Evolutionary conservation across 2,888 invertebrate genomes (phyloP), one percentile per base, ranked within the genome.

Genomic region (Syrista parreyssii): DNA sequence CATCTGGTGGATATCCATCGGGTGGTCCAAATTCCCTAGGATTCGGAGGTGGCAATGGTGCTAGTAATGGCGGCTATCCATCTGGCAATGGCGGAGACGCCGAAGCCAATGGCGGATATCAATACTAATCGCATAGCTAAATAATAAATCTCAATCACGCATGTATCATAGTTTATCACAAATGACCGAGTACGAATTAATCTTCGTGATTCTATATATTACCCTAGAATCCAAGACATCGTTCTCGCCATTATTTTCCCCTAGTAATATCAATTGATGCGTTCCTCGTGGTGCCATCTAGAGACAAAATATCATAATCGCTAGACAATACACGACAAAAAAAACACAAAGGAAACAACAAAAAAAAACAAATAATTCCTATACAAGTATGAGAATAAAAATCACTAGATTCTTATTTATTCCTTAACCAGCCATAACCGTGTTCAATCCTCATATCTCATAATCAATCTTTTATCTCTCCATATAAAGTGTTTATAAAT

Each of bases 31-130:
- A 76, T 69, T 76, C 74, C n/a, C 79, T 78, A 40, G 80, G 76
- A 1, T 81, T 80, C 11, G 79, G 80, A 23, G 75, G 34, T 68
- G 36, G 35, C 35, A 73, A 73, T 35, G 81, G 12, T 84, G 84
- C 23, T 69, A 79, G 80, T 35, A 84, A 84, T 75, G 83, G 84
- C 34, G 84, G 85, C 72, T 90, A 90, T 82, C 89, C 90, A 74
- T 86, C 88, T 11, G 91, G 90, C 76, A 91, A 86, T 82, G 90
- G 90, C 55, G 90, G 90, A 68, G 90, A 91, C 79, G 89, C 90
- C 4, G 88, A 85, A 40, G 89, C 89, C 75, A 91, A 91, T 82
- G 90, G 89, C 79, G 91, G 91, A 85, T 91, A 91, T 85, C 91
- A 91, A 84, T 91, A 91, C 85, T 91, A 85, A 88, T 84, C 75